Base-by-base conservation (phyloP, 1,140 invertebrate species). In the Cydia splendana region DNA sequence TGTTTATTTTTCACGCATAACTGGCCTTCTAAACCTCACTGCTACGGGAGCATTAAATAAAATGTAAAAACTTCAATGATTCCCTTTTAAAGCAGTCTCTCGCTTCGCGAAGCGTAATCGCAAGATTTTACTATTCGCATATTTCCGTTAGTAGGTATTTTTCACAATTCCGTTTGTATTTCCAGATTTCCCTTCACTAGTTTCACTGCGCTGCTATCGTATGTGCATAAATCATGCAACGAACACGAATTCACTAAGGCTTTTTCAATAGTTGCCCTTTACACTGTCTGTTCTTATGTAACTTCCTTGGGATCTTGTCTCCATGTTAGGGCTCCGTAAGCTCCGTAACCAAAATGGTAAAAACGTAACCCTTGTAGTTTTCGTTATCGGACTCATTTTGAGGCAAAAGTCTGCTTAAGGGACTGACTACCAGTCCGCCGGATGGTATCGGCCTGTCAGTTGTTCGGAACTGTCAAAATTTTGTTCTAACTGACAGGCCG, bases 191-290 rank as follows among this genome's bases (percentile, higher is more conserved):
- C 67, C 67, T 18, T 71, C 38, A 45, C 67, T 45, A 71, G 15
- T n/a, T 18, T 20, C 6, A n/a, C 12, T n/a, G 5, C 67, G 34
- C 67, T 71, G 67, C 34, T 71, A 71, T 71, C 34, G 67, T 71
- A 71, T 71, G 67, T 71, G 67, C 67, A 71, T 71, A 71, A 71
- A 71, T 71, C 67, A 71, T 71, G 67, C n/a, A 38, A 71, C 34
- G 67, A 71, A 42, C 15, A 42, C 38, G 67, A 20, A 71, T 71
- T 71, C 67, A 71, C 67, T 71, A 42, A 71, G 34, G 67, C n/a
- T 62, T 62, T 57, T n/a, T 18, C 34, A 18, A 38, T 18, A 71
- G 67, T 71, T 71, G 38, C 30, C 34, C 7, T 34, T 38, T 45
- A 42, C n/a, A 42, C 67, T 71, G 7, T 34, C 18, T n/a, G n/a